Base-by-base conservation (phyloP, 2,888 invertebrate genomes). In the Macrophya alboannulata region DNA sequence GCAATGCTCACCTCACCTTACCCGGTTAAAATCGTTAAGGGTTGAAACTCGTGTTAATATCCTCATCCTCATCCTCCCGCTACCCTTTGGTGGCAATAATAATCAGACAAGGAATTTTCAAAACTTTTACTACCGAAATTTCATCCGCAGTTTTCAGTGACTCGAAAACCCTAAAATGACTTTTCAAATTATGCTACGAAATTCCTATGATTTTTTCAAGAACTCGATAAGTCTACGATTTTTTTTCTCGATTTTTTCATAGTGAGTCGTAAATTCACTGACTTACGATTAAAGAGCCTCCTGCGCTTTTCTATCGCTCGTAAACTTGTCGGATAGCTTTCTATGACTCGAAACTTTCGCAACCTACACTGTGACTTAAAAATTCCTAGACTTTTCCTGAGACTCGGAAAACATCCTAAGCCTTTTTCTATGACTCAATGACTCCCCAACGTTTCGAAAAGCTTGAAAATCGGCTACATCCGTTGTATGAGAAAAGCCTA, bases 1-100 rank as follows among this genome's bases (percentile, higher is more conserved):
- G 77, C 17, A 77, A 25, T 31, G 77, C 25, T 48, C 51, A 55
- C 25, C 43, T 74, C 37, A 77, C 77, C 31, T 37, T 21, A 12
- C 51, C 2, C 37, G 25, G 48, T 77, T 77, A 31, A 31, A 37
- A 55, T 37, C 21, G 72, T 45, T 45, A 74, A 21, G 43, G 72
- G 72, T 43, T 45, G 31, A 74, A 21, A 74, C 72, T 74, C n/a
- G 45, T 74, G 72, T 40, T 74, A 74, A 74, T 74, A 31, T 43
- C 72, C n/a, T 45, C 4, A 43, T 74, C 45, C 25, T 45, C 45
- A 31, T 31, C 31, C 31, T 31, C 31, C 31, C 3, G 31, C 31
- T 31, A 31, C 3, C 1, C 31, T 31, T 31, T 31, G 15, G n/a
- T 15, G 68, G 37, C 37, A 37, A 68, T 68, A 37, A 68, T 68